A percentile compares a stretch with the other conserved stretches of the same genome.
These are phyloP conservation scores for Odontocerum albicorne DNA, from an alignment of 2,888 invertebrate species.

Conservation along the genomic window DNA sequence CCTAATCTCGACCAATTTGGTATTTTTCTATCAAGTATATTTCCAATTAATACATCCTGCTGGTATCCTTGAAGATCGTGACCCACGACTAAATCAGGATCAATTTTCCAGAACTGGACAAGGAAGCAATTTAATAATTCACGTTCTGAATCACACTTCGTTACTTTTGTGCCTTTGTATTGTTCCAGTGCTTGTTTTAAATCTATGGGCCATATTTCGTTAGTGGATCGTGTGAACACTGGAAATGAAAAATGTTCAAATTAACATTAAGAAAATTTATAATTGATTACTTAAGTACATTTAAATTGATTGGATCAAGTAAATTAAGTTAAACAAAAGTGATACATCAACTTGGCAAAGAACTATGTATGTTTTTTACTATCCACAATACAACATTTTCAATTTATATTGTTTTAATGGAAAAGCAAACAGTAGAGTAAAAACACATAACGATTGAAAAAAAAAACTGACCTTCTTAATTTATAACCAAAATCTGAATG, in stretches of 20 bases:
- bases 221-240: slow-evolving; percentile 81
- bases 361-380: no score
- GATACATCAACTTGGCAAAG: no score
- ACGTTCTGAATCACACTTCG: slow-evolving; percentile 82
- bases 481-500: no score
- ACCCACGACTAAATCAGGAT: slow-evolving; percentile 93
- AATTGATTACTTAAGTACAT: no score
- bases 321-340: no score
- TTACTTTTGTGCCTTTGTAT: slow-evolving; percentile 71
- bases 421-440: no score
- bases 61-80: slow-evolving; percentile 92
- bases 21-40: slow-evolving; percentile 73
- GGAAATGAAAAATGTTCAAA: slow-evolving; percentile 44
- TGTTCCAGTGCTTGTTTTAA: slow-evolving; percentile 69
- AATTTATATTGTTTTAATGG: no score
- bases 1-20: slow-evolving; percentile 91
- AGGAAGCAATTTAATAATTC: slow-evolving; percentile 85
- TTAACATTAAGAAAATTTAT: no score
- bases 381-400: no score
- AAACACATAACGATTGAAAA: no score
- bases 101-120: slow-evolving; percentile 80
- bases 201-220: slow-evolving; percentile 82
- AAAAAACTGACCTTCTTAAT: no score
- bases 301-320: no score
- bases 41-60: slow-evolving; percentile 85